Evolutionary conservation across 2,113 vertebrate genomes (phyloP), one percentile per base, ranked within the genome.

Genomic region (Brachypteracias leptosomus): DNA sequence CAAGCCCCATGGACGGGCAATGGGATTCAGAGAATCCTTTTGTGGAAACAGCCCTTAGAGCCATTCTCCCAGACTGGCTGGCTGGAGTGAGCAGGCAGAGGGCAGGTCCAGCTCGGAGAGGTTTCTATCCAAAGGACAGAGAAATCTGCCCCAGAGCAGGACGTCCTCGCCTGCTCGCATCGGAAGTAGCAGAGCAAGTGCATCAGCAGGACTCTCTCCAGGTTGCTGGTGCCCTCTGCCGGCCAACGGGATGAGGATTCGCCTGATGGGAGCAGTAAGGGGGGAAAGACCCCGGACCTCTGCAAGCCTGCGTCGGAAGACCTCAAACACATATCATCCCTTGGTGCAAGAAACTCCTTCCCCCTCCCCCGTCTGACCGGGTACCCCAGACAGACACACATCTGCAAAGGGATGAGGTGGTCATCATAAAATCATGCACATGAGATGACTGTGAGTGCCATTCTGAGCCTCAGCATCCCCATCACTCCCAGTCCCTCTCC

Each of bases 171-270:
- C 38, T 4, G 38, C 80, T 35, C 12, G 21, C 29, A 0, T 11
- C 2, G 25, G 44, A 8, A 61, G 75, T 0, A 3, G 70, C 65
- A 7, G 31, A 59, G 21, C 51, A 6, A 72, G 82, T 0, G 63
- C 42, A 28, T 26, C 24, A 51, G 55, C 3, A 12, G 21, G 33
- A 3, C 21, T 55, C 62, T 75, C 29, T 47, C 82, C 87, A 9
- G 66, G 82, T 26, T n/a, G 5, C 28, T 47, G 89, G 66, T 91
- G 96, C 96, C 96, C 95, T 92, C 97, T 97, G 85, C 92, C 67
- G 97, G 55, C 52, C 59, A 9, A 54, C 19, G 4, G 13, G 17
- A 29, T 70, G 5, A 72, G 52, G 25, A 40, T 11, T 13, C 40
- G 74, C 33, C 61, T 4, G 77, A 6, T 1, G 29, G 21, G 24